phyloP scores from a whole-genome alignment of 35 echinoderm and acorn worm species.

The Anneissia japonica region DNA sequence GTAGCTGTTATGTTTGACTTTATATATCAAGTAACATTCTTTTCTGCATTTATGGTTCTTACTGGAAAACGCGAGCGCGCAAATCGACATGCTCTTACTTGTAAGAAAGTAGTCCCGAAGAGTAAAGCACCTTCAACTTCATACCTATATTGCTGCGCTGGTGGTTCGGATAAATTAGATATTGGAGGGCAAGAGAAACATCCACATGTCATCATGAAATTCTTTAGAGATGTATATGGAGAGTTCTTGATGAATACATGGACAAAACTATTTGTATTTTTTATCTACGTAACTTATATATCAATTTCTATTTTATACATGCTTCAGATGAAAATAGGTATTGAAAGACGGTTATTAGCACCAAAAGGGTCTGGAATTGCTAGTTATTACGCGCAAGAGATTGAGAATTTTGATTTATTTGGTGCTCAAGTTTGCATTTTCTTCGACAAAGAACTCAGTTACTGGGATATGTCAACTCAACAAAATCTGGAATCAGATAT shows the following conservation, averaged over 20 bases:
- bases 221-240: conserved; percentile 45
- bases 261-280: conserved; percentile 8
- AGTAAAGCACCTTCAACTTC: conserved; percentile 11
- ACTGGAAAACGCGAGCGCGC: conserved; percentile 37
- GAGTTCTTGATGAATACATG: conserved; percentile 28
- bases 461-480: conserved; percentile 27
- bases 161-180: conserved; percentile 25
- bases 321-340: conserved; percentile 27
- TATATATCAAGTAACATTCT: conserved; percentile 53
- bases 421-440: conserved; percentile 48
- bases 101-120: conserved; percentile 33
- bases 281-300: conserved; percentile 10
- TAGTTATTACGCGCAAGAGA: conserved; percentile 35
- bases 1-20: conserved; percentile 52
- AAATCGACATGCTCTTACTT: conserved; percentile 32
- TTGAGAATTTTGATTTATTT: conserved; percentile 25
- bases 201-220: conserved; percentile 46
- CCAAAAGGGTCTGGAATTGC: conserved; percentile 8
- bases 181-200: conserved; percentile 21
- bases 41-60: conserved; percentile 41
- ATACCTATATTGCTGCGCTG: conserved; percentile 35
- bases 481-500: conserved; percentile 30
- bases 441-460: conserved; percentile 39
- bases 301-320: conserved; percentile 13
- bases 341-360: conserved; percentile 33